A percentile compares a stretch with the other conserved stretches of the same genome.
These are phyloP conservation scores for Kryptolebias marmoratus DNA, from an alignment of 2,113 vertebrate species.

Conservation along the genomic window DNA sequence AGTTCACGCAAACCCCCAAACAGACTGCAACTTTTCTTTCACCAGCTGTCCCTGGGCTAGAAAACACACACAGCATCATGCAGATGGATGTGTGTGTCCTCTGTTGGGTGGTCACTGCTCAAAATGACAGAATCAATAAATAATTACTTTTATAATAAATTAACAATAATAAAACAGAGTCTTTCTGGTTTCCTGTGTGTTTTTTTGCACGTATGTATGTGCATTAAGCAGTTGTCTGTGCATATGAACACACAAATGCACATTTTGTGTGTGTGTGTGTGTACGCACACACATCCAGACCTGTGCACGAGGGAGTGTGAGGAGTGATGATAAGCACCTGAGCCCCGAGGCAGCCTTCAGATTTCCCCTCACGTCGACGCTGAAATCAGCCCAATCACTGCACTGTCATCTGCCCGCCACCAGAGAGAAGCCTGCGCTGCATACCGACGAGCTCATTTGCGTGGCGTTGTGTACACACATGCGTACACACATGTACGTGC, in stretches of 20 bases:
- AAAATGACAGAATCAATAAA: slow-evolving; percentile 7
- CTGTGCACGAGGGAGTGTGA: slow-evolving; percentile 35
- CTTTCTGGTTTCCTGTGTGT: not conserved
- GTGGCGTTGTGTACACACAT: slow-evolving; percentile 30
- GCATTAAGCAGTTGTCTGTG: not conserved
- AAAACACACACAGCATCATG: slow-evolving; percentile 1
- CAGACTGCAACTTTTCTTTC: too few relatives aligned
- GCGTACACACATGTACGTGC: not conserved
- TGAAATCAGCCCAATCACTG: slow-evolving; percentile 78
- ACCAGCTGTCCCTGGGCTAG: not conserved
- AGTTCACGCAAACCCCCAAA: not conserved
- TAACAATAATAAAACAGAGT: not conserved
- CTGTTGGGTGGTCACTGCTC: slow-evolving; percentile 17
- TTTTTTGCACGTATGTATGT: not conserved
- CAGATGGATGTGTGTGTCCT: slow-evolving; percentile 20
- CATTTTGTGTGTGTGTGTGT: not conserved
- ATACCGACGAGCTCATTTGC: slow-evolving; percentile 75
- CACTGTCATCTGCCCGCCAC: slow-evolving; percentile 76
- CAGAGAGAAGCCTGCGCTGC: slow-evolving; percentile 70
- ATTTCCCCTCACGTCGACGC: slow-evolving; percentile 76
- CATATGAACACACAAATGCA: not conserved
- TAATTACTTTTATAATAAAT: not conserved
- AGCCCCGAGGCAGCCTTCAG: slow-evolving; percentile 71
- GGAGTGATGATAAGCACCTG: slow-evolving; percentile 76
- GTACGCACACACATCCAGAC: slow-evolving; percentile 2